Conservation (phyloP, 2,797 vertebrate species). For the Aplochiton taeniatus region DNA sequence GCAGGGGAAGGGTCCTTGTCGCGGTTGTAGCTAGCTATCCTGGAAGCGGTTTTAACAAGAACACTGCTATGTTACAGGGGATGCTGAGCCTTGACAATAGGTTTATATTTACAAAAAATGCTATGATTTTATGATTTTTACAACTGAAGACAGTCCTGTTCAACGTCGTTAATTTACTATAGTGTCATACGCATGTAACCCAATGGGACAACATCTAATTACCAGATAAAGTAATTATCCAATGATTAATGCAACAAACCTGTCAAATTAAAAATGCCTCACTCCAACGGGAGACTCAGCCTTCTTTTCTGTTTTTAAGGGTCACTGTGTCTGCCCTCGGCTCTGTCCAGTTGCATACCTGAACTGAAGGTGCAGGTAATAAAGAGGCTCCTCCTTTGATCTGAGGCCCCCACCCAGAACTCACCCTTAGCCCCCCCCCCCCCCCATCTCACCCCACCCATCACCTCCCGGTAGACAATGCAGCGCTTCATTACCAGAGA, state of each 20-base stretch:
- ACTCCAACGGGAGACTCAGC: not conserved
- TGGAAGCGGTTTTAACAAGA: constrained; percentile 2
- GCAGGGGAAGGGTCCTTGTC: not conserved
- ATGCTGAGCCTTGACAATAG: too few relatives aligned
- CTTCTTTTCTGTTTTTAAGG: constrained; percentile 41
- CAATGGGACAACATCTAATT: too few relatives aligned
- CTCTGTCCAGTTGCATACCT: constrained; percentile 72
- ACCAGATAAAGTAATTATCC: too few relatives aligned
- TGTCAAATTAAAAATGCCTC: not conserved
- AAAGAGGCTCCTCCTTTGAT: constrained; percentile 76
- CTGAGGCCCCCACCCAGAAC: constrained; percentile 72
- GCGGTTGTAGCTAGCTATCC: not conserved
- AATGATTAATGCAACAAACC: not conserved
- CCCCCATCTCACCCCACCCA: not conserved
- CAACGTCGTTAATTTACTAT: too few relatives aligned
- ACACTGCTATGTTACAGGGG: not conserved
- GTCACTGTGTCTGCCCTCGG: constrained; percentile 55
- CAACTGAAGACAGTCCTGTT: too few relatives aligned
- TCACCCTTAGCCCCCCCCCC: constrained; percentile 33
- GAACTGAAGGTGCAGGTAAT: constrained; percentile 68
- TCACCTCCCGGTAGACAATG: constrained; percentile 62
- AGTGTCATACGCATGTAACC: too few relatives aligned
- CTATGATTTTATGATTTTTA: too few relatives aligned
- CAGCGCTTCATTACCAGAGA: constrained; percentile 74
- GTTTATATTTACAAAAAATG: too few relatives aligned